These are phyloP conservation scores for Sycophaga agraensis DNA, from an alignment of 1,140 invertebrate genomes.

Conservation along the genomic window DNA sequence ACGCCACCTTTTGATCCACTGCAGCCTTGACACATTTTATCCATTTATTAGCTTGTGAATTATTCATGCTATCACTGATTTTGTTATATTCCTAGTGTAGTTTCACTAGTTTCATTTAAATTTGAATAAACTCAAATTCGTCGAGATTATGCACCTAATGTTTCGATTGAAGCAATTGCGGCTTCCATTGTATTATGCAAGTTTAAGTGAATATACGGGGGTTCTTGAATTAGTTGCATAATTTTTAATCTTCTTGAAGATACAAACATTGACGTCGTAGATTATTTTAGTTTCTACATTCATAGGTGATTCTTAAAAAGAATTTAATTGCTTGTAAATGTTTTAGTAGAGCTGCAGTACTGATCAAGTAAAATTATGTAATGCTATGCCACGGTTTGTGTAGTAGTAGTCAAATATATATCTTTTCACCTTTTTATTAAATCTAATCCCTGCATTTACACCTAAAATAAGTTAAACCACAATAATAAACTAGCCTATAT, in stretches of 20 bases:
- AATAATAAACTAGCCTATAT: no score
- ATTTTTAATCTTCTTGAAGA: background rate
- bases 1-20: background rate
- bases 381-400: conserved; percentile 5
- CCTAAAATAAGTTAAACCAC: no score
- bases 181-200: background rate
- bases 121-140: conserved; percentile 10
- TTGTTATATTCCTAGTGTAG: conserved; percentile 5
- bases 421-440: no score
- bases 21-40: conserved; percentile 2
- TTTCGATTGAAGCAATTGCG: background rate
- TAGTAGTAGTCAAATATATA: background rate
- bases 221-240: conserved; percentile 7
- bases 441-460: no score
- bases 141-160: conserved; percentile 19
- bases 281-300: no score
- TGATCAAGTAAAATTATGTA: conserved; percentile 11
- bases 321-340: conserved; percentile 16
- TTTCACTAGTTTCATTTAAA: conserved; percentile 1
- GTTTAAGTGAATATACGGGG: background rate
- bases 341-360: conserved; percentile 14
- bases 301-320: no score
- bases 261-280: background rate
- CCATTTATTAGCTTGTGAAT: background rate
- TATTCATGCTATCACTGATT: background rate